Evolutionary conservation across 1,140 invertebrate species (phyloP), one percentile per base, ranked within the genome.

Genomic region (Hylaeus anthracinus): DNA sequence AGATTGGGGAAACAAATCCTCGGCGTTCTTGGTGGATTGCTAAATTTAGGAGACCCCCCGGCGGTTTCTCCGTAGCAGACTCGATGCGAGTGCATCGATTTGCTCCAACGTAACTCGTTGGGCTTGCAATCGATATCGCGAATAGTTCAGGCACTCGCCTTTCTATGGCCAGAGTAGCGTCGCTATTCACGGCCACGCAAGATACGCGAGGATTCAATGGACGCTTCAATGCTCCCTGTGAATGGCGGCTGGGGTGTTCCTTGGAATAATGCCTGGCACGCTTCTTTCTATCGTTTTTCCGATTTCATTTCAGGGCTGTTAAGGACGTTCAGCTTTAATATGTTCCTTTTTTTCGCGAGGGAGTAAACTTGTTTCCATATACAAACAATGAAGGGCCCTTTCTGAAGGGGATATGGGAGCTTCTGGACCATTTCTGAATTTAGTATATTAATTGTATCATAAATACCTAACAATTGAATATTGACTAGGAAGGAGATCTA

Each of bases 131-230:
- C 43, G 61, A 73, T 79, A 79, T 65, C 77, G 63, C 43, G n/a
- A 73, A 64, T 61, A n/a, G 39, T 78, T 72, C 61, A 39, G 51
- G 41, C 41, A 26, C 4, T 14, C 37, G 60, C 6, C 43, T 79
- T 79, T 73, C 77, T 65, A 65, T 55, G 60, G 15, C 5, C 15
- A 37, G 1, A 26, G 63, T 39, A 48, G 43, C 75, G 45, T 53
- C 45, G 15, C 41, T 79, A 79, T 79, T 72, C 70, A 78, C 51
- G 76, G 76, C 39, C 26, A 37, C n/a, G 14, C 51, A 58, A 79
- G 76, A 64, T 79, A 72, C 60, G 51, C 9, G 75, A 51, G 69
- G 51, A 63, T 72, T 72, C 76, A 43, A 12, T 14, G 39, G n/a
- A 4, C 45, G 66, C 60, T 63, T 78, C 14, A 78, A 72, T 72